Evolutionary conservation across 2,797 vertebrate genomes (phyloP), one percentile per base, ranked within the genome.

Genomic region (Scomberomorus guttatus): DNA sequence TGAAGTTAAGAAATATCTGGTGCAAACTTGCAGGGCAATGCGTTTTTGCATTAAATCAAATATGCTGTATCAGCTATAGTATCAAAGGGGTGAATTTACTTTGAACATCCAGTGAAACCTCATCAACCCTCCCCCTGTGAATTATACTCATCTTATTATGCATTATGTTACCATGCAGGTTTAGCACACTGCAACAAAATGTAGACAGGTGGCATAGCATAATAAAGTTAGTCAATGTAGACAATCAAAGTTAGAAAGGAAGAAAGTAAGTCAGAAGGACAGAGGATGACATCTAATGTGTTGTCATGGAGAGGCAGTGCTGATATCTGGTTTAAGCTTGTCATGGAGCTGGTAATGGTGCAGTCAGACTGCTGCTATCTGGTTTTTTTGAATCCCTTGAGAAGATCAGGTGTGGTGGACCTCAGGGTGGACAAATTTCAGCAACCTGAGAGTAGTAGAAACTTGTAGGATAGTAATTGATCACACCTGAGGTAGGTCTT

Each of bases 101-200:
- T 66, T 62, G 10, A 75, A 64, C 46, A 64, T 12, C 1, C 3
- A 60, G n/a, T 6, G 7, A 39, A 50, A 72, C 24, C 13, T 34
- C n/a, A 68, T 70, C 25, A 46, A 44, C 52, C 18, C 18, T 65
- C 55, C 34, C 14, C 14, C 42, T 51, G 29, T 59, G 66, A 67
- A 46, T 60, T 42, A 34, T 69, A 50, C 14, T 48, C 46, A 42
- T n/a, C 25, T 22, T 65, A 63, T 75, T 59, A 50, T 56, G 5
- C 39, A 48, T 42, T 65, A 56, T 44, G 62, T 59, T 6, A 15
- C 50, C 17, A n/a, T 25, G 42, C 42, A 56, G 29, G 55, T 77
- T 76, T 37, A 62, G 62, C 42, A 66, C 32, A 66, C 6, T 50
- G 22, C n/a, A 39, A 57, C 70, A 55, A 44, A 42, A 76, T 66